A percentile compares a stretch with the other conserved stretches of the same genome.
These are phyloP conservation scores for Drosophila santomea DNA, from an alignment of 1,140 invertebrate species.

Conservation along the genomic window DNA sequence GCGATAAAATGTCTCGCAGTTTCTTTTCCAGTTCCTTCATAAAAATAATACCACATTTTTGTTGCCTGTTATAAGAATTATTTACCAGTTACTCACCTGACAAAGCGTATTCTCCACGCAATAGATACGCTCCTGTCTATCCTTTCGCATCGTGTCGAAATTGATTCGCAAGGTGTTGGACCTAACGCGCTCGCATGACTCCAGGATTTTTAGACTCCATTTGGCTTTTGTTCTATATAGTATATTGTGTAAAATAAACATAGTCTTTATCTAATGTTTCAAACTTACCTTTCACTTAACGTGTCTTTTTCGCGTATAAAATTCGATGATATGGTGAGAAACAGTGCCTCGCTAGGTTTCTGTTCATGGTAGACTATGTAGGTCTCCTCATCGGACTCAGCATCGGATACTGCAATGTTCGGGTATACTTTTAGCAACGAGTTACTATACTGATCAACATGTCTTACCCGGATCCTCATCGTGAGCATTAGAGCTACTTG, in stretches of 20 bases:
- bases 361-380: slow-evolving; percentile 72
- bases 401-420: slow-evolving; percentile 66
- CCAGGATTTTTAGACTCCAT: slow-evolving; percentile 87
- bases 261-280: background rate
- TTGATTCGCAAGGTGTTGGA: slow-evolving; percentile 86
- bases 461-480: slow-evolving; percentile 58
- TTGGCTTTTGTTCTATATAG: slow-evolving; percentile 85
- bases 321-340: slow-evolving; percentile 78
- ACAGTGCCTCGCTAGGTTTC: slow-evolving; percentile 67
- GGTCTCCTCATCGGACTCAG: slow-evolving; percentile 74
- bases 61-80: background rate
- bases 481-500: slow-evolving; percentile 2
- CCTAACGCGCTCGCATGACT: slow-evolving; percentile 86
- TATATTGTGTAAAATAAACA: background rate
- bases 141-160: slow-evolving; percentile 87
- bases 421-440: background rate
- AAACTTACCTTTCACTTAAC: slow-evolving; percentile 68
- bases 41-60: background rate
- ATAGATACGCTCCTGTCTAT: slow-evolving; percentile 87
- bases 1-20: slow-evolving; percentile 85
- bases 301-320: slow-evolving; percentile 82
- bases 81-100: slow-evolving; percentile 79
- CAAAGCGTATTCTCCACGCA: slow-evolving; percentile 86
- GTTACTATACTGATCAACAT: background rate
- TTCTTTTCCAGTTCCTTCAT: slow-evolving; percentile 86